Evolutionary conservation across 1,140 invertebrate species (phyloP).

Genomic region (Homarus americanus): DNA sequence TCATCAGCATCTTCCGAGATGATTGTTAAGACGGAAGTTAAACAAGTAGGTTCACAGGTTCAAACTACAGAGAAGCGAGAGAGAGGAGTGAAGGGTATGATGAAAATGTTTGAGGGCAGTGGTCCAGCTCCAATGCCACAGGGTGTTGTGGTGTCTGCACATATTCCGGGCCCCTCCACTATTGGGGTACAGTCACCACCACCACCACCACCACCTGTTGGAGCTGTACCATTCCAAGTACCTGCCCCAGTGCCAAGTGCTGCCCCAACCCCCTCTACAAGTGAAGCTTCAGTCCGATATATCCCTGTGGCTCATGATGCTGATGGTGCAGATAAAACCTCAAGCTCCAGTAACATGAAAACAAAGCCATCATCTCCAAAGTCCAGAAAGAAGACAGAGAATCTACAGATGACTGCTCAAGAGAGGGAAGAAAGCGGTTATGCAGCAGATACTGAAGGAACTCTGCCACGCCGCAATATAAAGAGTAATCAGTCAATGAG

Average conservation of each 20-base stretch:
- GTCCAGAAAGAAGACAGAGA: conserved; percentile 79
- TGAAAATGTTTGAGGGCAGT: conserved; percentile 57
- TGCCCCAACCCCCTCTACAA: background rate
- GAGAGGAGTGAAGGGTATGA: conserved; percentile 44
- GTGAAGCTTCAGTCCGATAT: background rate
- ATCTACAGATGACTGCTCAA: conserved; percentile 75
- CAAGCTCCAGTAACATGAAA: conserved; percentile 40
- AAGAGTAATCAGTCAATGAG: conserved; percentile 46
- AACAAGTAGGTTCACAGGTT: conserved; percentile 73
- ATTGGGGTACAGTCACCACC: conserved; percentile 39
- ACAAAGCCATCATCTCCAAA: conserved; percentile 82
- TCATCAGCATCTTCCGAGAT: conserved; percentile 19
- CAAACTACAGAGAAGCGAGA: conserved; percentile 34
- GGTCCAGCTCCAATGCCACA: conserved; percentile 59
- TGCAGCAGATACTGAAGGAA: conserved; percentile 82
- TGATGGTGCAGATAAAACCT: conserved; percentile 24
- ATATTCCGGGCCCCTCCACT: background rate
- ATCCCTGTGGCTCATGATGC: conserved; percentile 35
- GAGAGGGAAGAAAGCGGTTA: conserved; percentile 83
- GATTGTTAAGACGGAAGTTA: background rate
- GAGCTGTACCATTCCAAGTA: conserved; percentile 19
- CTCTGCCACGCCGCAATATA: conserved; percentile 54
- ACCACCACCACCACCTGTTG: background rate
- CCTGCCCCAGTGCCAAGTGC: background rate
- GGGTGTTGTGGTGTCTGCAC: conserved; percentile 1